Conservation (phyloP, 2,113 vertebrate genomes). For the Ammodytes dubius region DNA sequence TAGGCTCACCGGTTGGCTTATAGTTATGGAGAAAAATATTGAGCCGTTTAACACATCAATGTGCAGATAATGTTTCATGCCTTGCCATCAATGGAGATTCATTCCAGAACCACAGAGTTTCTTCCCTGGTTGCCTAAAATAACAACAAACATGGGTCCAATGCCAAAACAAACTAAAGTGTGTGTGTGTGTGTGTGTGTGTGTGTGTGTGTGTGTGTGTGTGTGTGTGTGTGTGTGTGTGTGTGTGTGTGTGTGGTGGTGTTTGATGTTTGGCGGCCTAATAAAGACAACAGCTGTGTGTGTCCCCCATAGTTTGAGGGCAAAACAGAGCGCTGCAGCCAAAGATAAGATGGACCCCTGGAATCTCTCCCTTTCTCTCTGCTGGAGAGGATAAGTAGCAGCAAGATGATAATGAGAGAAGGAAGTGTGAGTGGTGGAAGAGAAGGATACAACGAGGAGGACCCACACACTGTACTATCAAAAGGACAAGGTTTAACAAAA, state of each 20-base stretch:
- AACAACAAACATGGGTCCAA: conserved; percentile 3
- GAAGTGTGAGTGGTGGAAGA: conserved; percentile 2
- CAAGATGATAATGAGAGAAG: conserved; percentile 28
- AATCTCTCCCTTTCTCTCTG: conserved; percentile 34
- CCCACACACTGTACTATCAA: conserved; percentile 3
- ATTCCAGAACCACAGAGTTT: neutral
- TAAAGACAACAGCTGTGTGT: conserved; percentile 48
- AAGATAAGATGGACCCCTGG: conserved; percentile 46
- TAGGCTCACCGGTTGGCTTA: neutral
- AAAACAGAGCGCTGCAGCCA: conserved; percentile 47
- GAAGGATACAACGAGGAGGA: neutral
- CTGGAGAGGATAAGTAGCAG: conserved; percentile 36
- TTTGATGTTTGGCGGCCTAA: neutral
- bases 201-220: neutral
- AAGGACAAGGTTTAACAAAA: conserved; percentile 1
- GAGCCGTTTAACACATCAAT: neutral
- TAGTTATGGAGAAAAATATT: neutral
- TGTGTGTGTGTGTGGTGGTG: neutral
- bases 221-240: conserved; percentile 1
- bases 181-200: neutral
- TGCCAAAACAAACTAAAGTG: neutral
- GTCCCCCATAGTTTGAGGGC: conserved; percentile 19
- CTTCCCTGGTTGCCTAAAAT: neutral
- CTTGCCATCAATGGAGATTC: neutral
- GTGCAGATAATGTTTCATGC: neutral